Base-by-base conservation (phyloP, 2,113 vertebrate genomes). In the Coracopsis vasa region DNA sequence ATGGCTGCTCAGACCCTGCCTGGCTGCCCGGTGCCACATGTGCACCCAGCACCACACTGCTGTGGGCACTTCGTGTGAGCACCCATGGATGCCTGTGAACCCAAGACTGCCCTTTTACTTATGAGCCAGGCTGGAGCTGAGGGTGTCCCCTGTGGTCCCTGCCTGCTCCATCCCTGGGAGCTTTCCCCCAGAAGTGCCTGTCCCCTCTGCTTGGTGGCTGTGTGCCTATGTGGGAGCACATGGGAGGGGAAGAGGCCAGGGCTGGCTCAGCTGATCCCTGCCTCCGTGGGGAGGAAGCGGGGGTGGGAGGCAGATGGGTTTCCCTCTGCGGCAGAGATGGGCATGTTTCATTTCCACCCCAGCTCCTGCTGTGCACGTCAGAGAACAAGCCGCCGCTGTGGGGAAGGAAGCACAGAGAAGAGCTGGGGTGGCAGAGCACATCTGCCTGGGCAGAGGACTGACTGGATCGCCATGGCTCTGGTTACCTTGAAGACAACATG, bases 341-440 rank as follows among this genome's bases (percentile, higher is more conserved):
- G 61, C 62, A 80, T 3, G 12, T 91, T 96, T 95, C 80, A 94
- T 88, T 96, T 92, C 53, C 80, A 88, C 53, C 19, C 12, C 75
- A 51, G 77, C 81, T 44, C 9, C 33, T 24, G 78, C 37, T 2
- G 7, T 2, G 27, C 18, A 10, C 1, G 1, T 31, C 5, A 2
- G 78, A 86, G 74, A 92, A 9, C 19, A 39, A 69, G 37, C 51
- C 9, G 17, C 54, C 0, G 0, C 82, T n/a, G 39, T 0, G 9
- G 61, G 44, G 37, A 80, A 93, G 74, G 79, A 93, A 92, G 71
- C 39, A 24, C 56, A 0, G 81, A 33, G 60, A 44, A 44, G 73
- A 89, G 25, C 11, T 0, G 0, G 20, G 42, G 83, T 16, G 0
- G 66, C 73, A 44, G 24, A 2, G 16, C 41, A 23, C 3, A 0